These are phyloP conservation scores for Meriones unguiculatus DNA, from an alignment of 2,113 vertebrate species.

Conservation along the genomic window DNA sequence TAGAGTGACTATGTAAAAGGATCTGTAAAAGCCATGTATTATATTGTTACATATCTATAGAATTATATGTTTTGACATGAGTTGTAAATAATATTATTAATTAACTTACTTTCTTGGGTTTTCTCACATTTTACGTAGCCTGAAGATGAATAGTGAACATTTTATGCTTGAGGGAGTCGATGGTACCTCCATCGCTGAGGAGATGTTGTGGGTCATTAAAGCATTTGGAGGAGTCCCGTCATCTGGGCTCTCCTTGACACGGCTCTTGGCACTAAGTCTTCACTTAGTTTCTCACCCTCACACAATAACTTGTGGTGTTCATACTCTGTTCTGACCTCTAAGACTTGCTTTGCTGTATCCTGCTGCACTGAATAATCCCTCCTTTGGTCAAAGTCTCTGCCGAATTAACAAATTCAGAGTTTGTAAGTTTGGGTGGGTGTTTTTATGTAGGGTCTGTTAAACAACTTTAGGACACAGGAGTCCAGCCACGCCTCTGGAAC, in stretches of 20 bases:
- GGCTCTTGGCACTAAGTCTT: background rate
- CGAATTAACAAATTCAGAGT: background rate
- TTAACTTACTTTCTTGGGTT: background rate
- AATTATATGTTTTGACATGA: slow-evolving; percentile 46
- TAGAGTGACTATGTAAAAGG: background rate
- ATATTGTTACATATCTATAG: background rate
- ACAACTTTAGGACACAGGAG: background rate
- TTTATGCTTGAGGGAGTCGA: background rate
- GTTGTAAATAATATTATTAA: background rate
- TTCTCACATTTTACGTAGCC: background rate
- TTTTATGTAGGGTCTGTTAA: slow-evolving; percentile 11
- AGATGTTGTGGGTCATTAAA: background rate
- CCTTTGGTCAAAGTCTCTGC: background rate
- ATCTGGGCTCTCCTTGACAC: background rate
- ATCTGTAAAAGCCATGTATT: slow-evolving; percentile 18
- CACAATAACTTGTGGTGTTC: background rate
- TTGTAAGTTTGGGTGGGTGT: background rate
- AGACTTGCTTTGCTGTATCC: slow-evolving; percentile 6
- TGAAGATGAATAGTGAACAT: background rate
- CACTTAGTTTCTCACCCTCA: background rate
- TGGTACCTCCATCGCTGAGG: background rate
- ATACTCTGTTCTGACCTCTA: background rate
- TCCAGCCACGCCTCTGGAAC: background rate
- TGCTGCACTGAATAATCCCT: background rate
- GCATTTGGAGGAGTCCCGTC: background rate